Percentiles rank a stretch among this genome's conserved stretches.
Conservation (phyloP, 2,797 vertebrate species). For the Cyprinodon diabolis region DNA sequence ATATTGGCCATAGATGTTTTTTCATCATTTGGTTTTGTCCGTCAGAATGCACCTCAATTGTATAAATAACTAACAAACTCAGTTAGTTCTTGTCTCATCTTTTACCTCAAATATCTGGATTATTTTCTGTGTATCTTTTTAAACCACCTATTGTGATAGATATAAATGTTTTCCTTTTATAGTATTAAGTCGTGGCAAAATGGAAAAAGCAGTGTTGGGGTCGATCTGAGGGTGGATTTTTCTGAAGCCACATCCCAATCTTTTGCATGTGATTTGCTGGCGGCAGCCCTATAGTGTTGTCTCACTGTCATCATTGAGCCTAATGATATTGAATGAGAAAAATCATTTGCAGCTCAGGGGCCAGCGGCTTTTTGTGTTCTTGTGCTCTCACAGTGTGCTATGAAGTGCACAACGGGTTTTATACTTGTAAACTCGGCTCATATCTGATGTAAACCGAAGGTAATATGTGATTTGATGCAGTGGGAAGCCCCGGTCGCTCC, state of each 20-base stretch:
- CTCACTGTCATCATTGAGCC: conserved; percentile 69
- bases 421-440: conserved; percentile 32
- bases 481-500: conserved; percentile 21
- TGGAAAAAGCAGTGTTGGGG: background rate
- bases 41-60: background rate
- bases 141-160: background rate
- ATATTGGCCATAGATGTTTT: background rate
- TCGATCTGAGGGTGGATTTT: conserved; percentile 17
- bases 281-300: conserved; percentile 44
- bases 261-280: conserved; percentile 54
- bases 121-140: background rate
- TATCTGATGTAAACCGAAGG: conserved; percentile 57
- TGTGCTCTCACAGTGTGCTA: conserved; percentile 28
- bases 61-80: background rate
- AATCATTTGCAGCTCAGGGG: conserved; percentile 51
- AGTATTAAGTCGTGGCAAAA: background rate
- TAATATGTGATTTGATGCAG: conserved; percentile 44
- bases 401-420: conserved; percentile 34
- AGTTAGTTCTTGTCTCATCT: background rate
- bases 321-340: conserved; percentile 74
- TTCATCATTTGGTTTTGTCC: background rate
- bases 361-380: conserved; percentile 65
- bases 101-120: background rate
- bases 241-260: conserved; percentile 43
- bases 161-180: background rate